Evolutionary conservation across 2,888 invertebrate species (phyloP), one percentile per base, ranked within the genome.

Genomic region (Zygothrica quintamaculata): DNA sequence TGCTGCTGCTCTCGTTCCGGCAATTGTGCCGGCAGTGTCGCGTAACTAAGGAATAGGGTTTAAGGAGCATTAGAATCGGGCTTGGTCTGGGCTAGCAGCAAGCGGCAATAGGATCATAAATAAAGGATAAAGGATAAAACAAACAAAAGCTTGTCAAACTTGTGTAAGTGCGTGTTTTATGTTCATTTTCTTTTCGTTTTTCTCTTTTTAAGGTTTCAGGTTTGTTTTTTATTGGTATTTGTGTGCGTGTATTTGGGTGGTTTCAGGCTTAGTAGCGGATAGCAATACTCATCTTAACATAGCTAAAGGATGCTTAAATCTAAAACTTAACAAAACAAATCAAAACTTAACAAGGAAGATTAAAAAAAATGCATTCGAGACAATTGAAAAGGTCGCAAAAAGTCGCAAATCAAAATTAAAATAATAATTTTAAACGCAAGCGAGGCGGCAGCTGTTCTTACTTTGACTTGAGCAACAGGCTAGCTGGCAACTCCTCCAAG

Each of bases 401-500:
- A 52, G 47, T 65, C 48, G 61, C 74, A 77, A 77, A 57, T 55
- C 57, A 72, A 53, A 16, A 31, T 26, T 34, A 43, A 36, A 55
- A 43, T 40, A 11, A 60, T 39, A 37, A 46, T 50, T 13, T 33
- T 29, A 53, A 71, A 60, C 50, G 89, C 82, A 92, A 91, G 90
- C 67, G 92, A 92, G 78, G 64, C 62, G 44, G 50, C 55, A 12
- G 65, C 75, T 44, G 43, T 72, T 70, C 86, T 87, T 87, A 87
- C 86, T 88, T 87, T 85, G 86, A 87, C 78, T 88, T 84, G 58
- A 88, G 65, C 66, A 86, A 59, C 69, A 59, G 40, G 26, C 36
- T 56, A 11, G 69, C 36, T 9, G 26, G 64, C 26, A 77, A 18
- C 70, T 86, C 93, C 46, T 93, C 92, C 75, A 93, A 88, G 69